phyloP scores from a whole-genome alignment of 2,113 vertebrate species.

The Acanthochromis polyacanthus region DNA sequence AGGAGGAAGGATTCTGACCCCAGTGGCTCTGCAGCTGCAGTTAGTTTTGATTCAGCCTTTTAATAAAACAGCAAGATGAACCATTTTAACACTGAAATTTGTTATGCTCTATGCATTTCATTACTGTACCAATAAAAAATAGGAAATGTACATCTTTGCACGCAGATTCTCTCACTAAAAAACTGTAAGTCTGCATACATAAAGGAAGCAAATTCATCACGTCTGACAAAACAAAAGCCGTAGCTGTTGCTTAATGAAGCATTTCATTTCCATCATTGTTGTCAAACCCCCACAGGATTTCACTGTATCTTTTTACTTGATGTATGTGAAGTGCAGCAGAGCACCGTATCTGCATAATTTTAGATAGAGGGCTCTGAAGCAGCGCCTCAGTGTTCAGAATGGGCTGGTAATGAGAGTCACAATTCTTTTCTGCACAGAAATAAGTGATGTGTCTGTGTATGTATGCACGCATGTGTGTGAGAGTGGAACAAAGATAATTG shows the following conservation, averaged over 20 bases:
- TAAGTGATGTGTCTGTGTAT: constrained; percentile 24
- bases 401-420: constrained; percentile 63
- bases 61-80: too few species aligned
- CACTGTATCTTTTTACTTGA: constrained; percentile 63
- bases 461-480: constrained; percentile 9
- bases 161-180: background rate
- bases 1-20: too few species aligned
- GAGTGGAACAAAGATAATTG: constrained; percentile 69
- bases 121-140: constrained; percentile 9
- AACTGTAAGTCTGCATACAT: background rate
- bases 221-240: constrained; percentile 55
- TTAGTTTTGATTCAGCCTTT: too few species aligned
- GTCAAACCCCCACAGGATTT: constrained; percentile 50
- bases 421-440: constrained; percentile 53
- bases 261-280: constrained; percentile 66
- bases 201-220: constrained; percentile 44
- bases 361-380: constrained; percentile 60
- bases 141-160: constrained; percentile 9
- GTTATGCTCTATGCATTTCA: background rate
- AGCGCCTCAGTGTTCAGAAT: constrained; percentile 38
- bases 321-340: constrained; percentile 62
- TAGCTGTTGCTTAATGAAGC: constrained; percentile 62
- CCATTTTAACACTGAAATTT: background rate
- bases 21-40: too few species aligned
- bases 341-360: constrained; percentile 56